Conservation (phyloP, 2,113 vertebrate species). For the Lota lota region DNA sequence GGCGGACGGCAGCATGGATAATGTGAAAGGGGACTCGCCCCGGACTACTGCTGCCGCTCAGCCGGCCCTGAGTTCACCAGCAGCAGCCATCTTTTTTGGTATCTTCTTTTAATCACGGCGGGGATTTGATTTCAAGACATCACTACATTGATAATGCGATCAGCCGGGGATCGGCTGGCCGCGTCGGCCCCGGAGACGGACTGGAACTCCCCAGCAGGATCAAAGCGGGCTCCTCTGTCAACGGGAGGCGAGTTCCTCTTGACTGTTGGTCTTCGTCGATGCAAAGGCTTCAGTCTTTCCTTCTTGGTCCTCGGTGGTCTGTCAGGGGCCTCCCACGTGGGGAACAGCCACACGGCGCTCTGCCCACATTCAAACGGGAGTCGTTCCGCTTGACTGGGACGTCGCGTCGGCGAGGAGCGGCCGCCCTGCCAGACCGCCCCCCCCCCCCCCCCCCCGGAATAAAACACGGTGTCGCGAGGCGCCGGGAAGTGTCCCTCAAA, state of each 20-base stretch:
- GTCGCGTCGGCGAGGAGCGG: too few species aligned
- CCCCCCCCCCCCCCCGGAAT: conserved; percentile 30
- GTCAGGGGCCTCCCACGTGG: not conserved
- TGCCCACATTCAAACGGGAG: too few species aligned
- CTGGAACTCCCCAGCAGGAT: conserved; percentile 1
- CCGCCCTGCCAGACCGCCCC: conserved; percentile 64
- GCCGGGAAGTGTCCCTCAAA: conserved; percentile 71
- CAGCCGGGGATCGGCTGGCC: conserved; percentile 33
- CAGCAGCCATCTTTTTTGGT: conserved; percentile 34
- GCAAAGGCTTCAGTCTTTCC: not conserved
- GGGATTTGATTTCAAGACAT: conserved; percentile 52
- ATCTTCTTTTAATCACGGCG: conserved; percentile 39
- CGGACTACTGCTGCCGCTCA: not conserved
- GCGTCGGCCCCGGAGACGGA: conserved; percentile 26
- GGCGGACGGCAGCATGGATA: not conserved
- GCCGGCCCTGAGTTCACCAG: conserved; percentile 31
- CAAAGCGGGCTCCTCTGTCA: conserved; percentile 24
- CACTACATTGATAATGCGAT: conserved; percentile 31
- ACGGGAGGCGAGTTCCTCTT: conserved; percentile 10
- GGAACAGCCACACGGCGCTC: not conserved
- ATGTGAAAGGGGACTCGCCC: conserved; percentile 53
- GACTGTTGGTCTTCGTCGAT: not conserved
- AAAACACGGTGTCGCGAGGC: conserved; percentile 71
- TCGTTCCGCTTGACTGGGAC: not conserved
- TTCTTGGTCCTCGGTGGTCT: not conserved